Base-by-base conservation (phyloP, 2,888 invertebrate species). In the Aleiodes alternator region DNA sequence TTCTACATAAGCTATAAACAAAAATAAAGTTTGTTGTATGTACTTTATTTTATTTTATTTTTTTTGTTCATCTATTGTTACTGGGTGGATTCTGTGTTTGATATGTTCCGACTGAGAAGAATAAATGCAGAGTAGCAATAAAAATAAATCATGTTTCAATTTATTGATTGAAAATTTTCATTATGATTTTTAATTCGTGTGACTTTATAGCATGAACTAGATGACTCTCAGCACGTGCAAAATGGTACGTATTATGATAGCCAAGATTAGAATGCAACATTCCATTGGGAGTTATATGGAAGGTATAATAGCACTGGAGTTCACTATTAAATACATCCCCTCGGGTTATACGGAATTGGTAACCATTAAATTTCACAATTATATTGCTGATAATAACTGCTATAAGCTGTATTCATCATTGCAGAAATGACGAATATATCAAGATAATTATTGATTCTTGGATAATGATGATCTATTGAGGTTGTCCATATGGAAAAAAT, bases 301-400 rank as follows among this genome's bases (percentile, higher is more conserved):
- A 68, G 73, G 66, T 48, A 23, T 73, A 73, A 73, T 73, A 48
- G 66, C 53, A 73, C 68, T 73, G 38, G 61, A 72, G 68, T 73
- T 53, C 68, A 48, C 72, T 66, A 73, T 73, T 56, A 43, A 57
- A 68, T 31, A 68, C 68, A 73, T 68, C 68, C 73, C 66, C 31
- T 66, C 43, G 73, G 73, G 73, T 48, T 43, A 56, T 56, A 14
- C 29, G 48, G 51, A 56, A 55, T 64, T 73, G 66, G 56, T 56
- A 43, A 38, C 56, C 48, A 73, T 73, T 66, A 73, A 64, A 73
- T 72, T 23, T 61, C 48, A 64, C 72, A 48, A 53, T 31, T 16
- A 73, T 66, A 73, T 73, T 68, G 48, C 55, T 64, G 59, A 50
- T 51, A 51, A 50, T 61, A 56, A 38, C 51, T n/a, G 16, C 56